phyloP scores from a whole-genome alignment of 2,797 vertebrate genomes.

The Podargus strigoides region DNA sequence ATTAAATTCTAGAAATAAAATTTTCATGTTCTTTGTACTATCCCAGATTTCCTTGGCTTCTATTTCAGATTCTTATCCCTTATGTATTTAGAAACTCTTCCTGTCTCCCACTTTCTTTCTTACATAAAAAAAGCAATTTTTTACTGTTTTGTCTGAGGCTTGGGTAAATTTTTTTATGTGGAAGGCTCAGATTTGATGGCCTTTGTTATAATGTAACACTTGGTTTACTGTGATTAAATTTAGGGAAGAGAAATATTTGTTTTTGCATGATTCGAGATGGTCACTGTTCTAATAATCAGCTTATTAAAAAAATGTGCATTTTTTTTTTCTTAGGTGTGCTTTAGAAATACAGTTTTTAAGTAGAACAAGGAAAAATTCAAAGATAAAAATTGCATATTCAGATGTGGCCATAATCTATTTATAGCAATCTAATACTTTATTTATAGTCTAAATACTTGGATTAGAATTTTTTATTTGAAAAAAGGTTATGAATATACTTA shows the following conservation, averaged over 20 bases:
- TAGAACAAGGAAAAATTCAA: neutral
- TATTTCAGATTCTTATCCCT: neutral
- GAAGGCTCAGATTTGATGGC: neutral
- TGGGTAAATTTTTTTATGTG: neutral
- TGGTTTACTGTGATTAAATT: neutral
- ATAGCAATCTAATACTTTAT: neutral
- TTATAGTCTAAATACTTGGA: neutral
- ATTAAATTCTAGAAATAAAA: neutral
- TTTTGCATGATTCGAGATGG: neutral
- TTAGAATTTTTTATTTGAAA: too few relatives aligned
- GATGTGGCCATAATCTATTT: neutral
- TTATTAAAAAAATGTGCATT: neutral
- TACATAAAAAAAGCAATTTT: neutral
- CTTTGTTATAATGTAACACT: neutral
- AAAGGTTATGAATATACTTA: neutral
- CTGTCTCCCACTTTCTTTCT: neutral
- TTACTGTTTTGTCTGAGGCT: neutral
- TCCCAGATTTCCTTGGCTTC: neutral
- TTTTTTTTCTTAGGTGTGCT: neutral
- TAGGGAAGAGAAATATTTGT: neutral
- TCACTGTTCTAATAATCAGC: neutral
- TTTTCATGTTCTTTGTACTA: neutral
- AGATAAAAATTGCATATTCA: neutral
- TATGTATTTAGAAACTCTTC: neutral
- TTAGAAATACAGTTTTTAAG: neutral